Evolutionary conservation across 2,797 vertebrate species (phyloP), one percentile per base, ranked within the genome.

Genomic region (Schizothorax lantsangensis): DNA sequence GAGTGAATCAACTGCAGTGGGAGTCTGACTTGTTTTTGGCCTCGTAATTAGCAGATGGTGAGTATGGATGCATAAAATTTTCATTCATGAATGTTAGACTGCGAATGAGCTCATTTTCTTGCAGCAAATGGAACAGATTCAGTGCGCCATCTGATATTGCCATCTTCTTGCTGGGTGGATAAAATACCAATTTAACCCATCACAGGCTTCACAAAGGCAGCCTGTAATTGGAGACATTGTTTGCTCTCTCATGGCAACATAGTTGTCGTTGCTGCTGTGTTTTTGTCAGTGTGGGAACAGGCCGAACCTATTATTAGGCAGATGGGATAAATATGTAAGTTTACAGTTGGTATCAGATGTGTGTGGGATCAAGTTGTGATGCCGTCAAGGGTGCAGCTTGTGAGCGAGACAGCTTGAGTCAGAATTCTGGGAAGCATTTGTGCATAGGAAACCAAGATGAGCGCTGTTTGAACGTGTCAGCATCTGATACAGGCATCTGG

Each of bases 401-500:
- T 83, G 73, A 87, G 85, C 84, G 74, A 88, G 86, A 82, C 86
- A 73, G 74, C 49, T 73, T 91, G 88, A 92, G 81, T 91, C 89
- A 89, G 87, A 86, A 85, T 84, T 88, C 87, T 85, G 79, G 72
- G 49, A 87, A 80, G 78, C 72, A 54, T 77, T 84, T 36, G 71
- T 84, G 33, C 62, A 26, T 69, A 62, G 7, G 12, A 64, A 74
- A 21, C 47, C 84, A 84, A 84, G 74, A 73, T 33, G 78, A 71
- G 40, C 23, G 23, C 1, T 54, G 26, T 78, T 66, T 36, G 19
- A 77, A 64, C 15, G 43, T 77, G 72, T 84, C 84, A 71, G 47
- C 62, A 79, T 68, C 74, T 84, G 47, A 78, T 43, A 79, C 7
- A 40, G 36, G 21, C 81, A 73, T 74, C 71, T 84, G 82, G 36